These are phyloP conservation scores for Agrotis puta DNA, from an alignment of 2,888 invertebrate genomes.

Conservation along the genomic window DNA sequence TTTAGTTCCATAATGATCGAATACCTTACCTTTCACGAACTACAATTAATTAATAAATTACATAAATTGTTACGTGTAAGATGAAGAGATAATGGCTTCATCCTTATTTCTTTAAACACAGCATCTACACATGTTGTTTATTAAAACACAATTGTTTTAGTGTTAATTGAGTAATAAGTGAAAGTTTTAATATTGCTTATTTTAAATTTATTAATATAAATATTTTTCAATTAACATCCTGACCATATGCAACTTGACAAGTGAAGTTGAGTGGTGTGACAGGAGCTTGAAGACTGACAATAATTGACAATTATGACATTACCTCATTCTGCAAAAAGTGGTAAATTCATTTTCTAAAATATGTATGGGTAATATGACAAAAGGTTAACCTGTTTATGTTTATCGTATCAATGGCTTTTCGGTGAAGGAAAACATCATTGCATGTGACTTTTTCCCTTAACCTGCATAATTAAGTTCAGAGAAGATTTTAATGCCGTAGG, in stretches of 20 bases:
- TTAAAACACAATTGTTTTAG: slow-evolving; percentile 14
- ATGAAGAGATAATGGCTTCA: slow-evolving; percentile 58
- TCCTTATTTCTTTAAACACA: slow-evolving; percentile 49
- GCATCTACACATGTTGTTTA: slow-evolving; percentile 23
- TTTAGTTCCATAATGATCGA: slow-evolving; percentile 43
- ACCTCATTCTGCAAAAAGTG: background rate
- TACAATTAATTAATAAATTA: slow-evolving; percentile 68
- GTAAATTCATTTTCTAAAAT: too few species aligned
- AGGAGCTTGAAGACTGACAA: background rate
- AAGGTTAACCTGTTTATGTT: too few species aligned
- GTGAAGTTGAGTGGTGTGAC: slow-evolving; percentile 5
- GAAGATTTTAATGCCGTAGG: too few species aligned
- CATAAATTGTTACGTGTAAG: slow-evolving; percentile 76
- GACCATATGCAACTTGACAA: slow-evolving; percentile 53
- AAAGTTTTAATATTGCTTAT: slow-evolving; percentile 20
- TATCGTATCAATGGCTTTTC: too few species aligned
- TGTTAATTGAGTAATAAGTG: background rate
- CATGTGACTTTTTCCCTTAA: too few species aligned
- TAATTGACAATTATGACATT: background rate
- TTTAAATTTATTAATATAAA: slow-evolving; percentile 39
- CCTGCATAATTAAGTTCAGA: too few species aligned
- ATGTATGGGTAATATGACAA: too few species aligned
- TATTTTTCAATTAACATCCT: slow-evolving; percentile 24
- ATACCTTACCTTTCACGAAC: slow-evolving; percentile 65
- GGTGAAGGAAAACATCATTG: too few species aligned